Conservation (phyloP, 2,113 vertebrate species). For the Peromyscus polionotus region DNA sequence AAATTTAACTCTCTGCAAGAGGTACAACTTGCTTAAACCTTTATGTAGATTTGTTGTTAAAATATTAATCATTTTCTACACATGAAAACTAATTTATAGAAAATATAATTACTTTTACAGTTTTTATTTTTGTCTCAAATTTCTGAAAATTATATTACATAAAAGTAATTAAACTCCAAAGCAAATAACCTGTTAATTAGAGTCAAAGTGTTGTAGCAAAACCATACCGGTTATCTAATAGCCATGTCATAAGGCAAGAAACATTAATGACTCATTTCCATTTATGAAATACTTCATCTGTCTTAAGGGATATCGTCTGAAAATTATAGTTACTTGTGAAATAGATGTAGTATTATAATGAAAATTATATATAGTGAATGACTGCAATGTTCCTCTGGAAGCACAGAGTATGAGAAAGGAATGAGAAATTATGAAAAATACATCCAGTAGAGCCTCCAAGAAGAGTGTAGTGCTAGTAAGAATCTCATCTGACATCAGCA, state of each 20-base stretch:
- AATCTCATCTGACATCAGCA: not conserved
- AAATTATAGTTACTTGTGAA: not conserved
- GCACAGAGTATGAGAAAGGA: not conserved
- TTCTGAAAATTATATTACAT: not conserved
- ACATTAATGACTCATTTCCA: not conserved
- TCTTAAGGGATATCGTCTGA: not conserved
- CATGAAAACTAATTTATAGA: not conserved
- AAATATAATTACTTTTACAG: slow-evolving; percentile 10
- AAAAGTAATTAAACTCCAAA: not conserved
- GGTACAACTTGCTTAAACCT: not conserved
- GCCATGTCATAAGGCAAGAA: not conserved
- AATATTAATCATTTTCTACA: not conserved
- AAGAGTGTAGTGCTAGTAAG: too few relatives aligned
- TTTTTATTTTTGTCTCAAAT: not conserved
- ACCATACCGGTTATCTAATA: not conserved
- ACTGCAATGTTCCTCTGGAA: not conserved
- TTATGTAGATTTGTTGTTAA: not conserved
- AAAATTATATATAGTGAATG: not conserved
- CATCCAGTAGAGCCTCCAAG: not conserved
- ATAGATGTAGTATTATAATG: not conserved
- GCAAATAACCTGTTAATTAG: not conserved
- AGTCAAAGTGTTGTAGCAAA: not conserved
- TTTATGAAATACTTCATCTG: not conserved
- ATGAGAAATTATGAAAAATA: not conserved
- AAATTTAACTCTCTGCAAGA: not conserved